Base-by-base conservation (phyloP, 2,797 vertebrate genomes). In the Schizothorax lantsangensis region DNA sequence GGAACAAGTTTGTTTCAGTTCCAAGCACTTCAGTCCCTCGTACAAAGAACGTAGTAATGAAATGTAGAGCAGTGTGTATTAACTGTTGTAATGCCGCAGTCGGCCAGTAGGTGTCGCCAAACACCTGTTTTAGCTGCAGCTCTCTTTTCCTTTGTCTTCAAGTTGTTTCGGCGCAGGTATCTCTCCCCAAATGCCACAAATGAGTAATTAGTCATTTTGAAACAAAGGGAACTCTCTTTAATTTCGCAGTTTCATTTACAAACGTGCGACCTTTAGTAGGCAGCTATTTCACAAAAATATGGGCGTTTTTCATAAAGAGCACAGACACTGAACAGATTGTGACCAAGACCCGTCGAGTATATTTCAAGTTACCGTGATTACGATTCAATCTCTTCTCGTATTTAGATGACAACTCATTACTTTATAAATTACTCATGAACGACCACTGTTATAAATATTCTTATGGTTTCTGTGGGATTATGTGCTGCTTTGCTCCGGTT, bases 151-250 rank as follows among this genome's bases (percentile, higher is more conserved):
- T 21, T 45, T 40, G 69, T 30, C 14, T 14, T 38, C 2, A 14
- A n/a, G 26, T 19, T n/a, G 49, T 59, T 47, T 68, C 73, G 10
- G 4, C 8, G 21, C 80, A 82, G 81, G 49, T 62, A 2, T 59
- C 33, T 36, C 38, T 43, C 43, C 54, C 10, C n/a, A 33, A 45
- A 33, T 19, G 66, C 57, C 84, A 79, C 84, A 79, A 8, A 86
- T 81, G 26, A 86, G 21, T 81, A 78, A 40, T 17, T 69, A n/a
- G 68, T 86, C 54, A 77, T 82, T 77, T 69, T 78, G 71, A 83
- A 87, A 82, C 62, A 83, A 69, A 87, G 59, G 59, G 49, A 87
- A 68, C 57, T 87, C 72, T 77, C 68, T 64, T 64, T 78, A 40
- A 83, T 68, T 40, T 52, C 62, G 36, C 5, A 64, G 40, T 79